Base-by-base conservation (phyloP, 2,797 vertebrate genomes). In the Rhinoraja longicauda region DNA sequence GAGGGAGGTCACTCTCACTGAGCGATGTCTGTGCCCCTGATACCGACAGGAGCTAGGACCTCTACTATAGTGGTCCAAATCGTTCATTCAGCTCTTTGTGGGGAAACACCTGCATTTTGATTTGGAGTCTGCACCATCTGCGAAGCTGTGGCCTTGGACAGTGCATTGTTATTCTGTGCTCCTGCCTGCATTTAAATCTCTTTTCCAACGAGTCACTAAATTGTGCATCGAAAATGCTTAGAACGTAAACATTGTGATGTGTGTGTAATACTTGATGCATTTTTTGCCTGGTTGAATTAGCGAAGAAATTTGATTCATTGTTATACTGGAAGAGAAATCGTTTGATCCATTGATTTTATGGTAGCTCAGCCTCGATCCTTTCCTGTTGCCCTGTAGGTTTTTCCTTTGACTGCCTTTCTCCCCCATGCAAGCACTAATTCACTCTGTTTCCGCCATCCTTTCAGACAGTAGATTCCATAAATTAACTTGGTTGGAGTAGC, bases 91-190 rank as follows among this genome's bases (percentile, higher is more conserved):
- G 2, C 19, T 64, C 84, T 62, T 59, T 88, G 53, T n/a, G 59
- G 84, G 59, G n/a, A 88, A 82, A 17, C 59, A 88, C 84, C 84
- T 64, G 59, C 84, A 88, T 64, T 59, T 32, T 82, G 45, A 13
- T 82, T 62, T 64, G 29, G 59, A 64, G 64, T n/a, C 17, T 64
- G 29, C 7, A 26, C 24, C 59, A 64, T 32, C 5, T 64, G 59
- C 5, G 26, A 29, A 88, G n/a, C 59, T 32, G 15, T 88, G 84
- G 59, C 59, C 84, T 88, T 64, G 26, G 81, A 17, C 81, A 59
- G 13, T 10, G 4, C 5, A 59, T 84, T 84, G 53, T n/a, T 26
- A 84, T 84, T 84, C 4, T 59, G 26, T 29, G 57, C 29, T 62
- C 26, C 17, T 29, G 9, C 53, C 13, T 12, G 2, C 26, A 76